Conservation (phyloP, 2,888 invertebrate genomes). For the Noctua janthe region DNA sequence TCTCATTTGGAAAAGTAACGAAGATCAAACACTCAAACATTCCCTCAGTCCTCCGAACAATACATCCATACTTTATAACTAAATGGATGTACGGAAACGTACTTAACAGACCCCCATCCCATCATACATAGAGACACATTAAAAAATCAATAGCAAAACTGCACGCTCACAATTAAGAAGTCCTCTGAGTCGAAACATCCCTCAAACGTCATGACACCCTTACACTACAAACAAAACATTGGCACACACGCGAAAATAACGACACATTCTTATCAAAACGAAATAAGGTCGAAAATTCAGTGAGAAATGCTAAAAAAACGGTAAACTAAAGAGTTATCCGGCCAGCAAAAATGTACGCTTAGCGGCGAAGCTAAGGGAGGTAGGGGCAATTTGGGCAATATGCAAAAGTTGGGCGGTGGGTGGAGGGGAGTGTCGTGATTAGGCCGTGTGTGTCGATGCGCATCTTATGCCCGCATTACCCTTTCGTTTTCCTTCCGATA, state of each 20-base stretch:
- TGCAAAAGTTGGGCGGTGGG: constrained; percentile 87
- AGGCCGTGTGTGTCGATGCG: constrained; percentile 90
- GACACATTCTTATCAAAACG: constrained; percentile 55
- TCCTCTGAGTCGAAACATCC: constrained; percentile 81
- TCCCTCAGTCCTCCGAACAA: constrained; percentile 42
- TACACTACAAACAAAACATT: constrained; percentile 61
- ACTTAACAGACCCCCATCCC: constrained; percentile 59
- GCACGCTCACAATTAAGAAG: constrained; percentile 86
- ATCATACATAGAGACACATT: constrained; percentile 77
- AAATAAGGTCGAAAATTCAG: constrained; percentile 71
- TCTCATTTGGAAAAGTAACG: constrained; percentile 41
- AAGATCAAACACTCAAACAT: constrained; percentile 44
- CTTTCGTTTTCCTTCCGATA: constrained; percentile 90
- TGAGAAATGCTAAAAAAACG: constrained; percentile 62
- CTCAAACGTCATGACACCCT: constrained; percentile 84
- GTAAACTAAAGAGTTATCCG: constrained; percentile 64
- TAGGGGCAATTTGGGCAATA: constrained; percentile 89
- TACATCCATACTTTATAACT: constrained; percentile 50
- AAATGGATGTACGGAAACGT: constrained; percentile 56
- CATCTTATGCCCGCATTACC: constrained; percentile 91
- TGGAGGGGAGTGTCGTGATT: constrained; percentile 82
- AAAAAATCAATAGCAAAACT: constrained; percentile 88
- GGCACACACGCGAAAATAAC: constrained; percentile 43
- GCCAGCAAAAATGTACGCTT: constrained; percentile 76
- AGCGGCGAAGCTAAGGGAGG: constrained; percentile 77